These are phyloP conservation scores for Drosophila differens DNA, from an alignment of 2,888 invertebrate genomes.

Conservation along the genomic window DNA sequence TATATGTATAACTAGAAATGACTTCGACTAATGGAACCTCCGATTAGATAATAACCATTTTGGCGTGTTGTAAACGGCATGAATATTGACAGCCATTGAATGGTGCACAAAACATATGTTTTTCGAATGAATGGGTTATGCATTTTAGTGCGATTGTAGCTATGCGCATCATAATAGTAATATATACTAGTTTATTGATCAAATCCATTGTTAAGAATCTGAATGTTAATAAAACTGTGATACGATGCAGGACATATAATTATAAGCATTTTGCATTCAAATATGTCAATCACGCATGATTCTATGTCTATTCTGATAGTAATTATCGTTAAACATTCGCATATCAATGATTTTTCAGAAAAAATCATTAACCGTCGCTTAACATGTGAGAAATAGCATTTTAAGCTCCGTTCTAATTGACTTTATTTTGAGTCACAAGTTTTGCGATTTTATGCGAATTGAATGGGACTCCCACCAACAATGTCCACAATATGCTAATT, in stretches of 20 bases:
- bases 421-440: slow-evolving; percentile 31
- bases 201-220: not conserved
- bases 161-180: slow-evolving; percentile 21
- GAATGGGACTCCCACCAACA: slow-evolving; percentile 1
- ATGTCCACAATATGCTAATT: slow-evolving; percentile 54
- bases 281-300: not conserved
- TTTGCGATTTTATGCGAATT: slow-evolving; percentile 23
- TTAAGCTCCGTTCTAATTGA: slow-evolving; percentile 7
- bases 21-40: slow-evolving; percentile 29
- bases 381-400: slow-evolving; percentile 10
- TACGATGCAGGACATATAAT: not conserved
- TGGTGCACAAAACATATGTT: slow-evolving; percentile 12
- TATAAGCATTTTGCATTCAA: no score
- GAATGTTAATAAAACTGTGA: not conserved
- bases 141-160: slow-evolving; percentile 2
- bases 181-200: not conserved
- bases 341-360: not conserved
- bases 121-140: not conserved
- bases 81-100: slow-evolving; percentile 13
- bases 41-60: slow-evolving; percentile 52
- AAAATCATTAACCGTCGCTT: not conserved
- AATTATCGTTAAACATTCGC: not conserved
- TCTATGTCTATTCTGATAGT: not conserved
- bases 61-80: slow-evolving; percentile 11
- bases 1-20: slow-evolving; percentile 24